phyloP scores from a whole-genome alignment of 2,797 vertebrate genomes.

The Pogoniulus pusillus region DNA sequence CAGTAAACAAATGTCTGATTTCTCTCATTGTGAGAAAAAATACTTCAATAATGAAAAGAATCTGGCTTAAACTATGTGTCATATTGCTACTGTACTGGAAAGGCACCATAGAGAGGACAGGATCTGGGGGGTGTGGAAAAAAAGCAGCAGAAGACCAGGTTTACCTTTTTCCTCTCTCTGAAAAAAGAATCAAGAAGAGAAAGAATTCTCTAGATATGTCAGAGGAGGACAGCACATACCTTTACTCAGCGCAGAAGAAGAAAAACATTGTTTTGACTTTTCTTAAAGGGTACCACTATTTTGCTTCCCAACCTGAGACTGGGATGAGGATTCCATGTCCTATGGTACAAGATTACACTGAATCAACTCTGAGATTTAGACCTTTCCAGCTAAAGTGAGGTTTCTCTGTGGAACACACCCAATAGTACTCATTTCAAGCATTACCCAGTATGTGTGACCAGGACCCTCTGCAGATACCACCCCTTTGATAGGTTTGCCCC shows the following conservation, averaged over 20 bases:
- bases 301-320: background rate
- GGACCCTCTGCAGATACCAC: no score
- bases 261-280: background rate
- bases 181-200: background rate
- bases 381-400: background rate
- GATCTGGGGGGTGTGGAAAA: background rate
- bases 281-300: background rate
- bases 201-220: background rate
- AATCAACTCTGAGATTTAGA: no score
- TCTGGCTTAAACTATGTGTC: background rate
- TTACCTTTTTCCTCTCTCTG: background rate
- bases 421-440: no score
- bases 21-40: background rate
- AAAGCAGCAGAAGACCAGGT: background rate
- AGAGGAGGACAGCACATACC: background rate
- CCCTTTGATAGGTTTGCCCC: no score
- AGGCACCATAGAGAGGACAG: background rate
- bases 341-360: no score
- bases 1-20: background rate
- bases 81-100: background rate
- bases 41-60: background rate
- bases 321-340: background rate
- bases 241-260: background rate
- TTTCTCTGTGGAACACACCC: background rate
- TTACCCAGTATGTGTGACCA: no score